Evolutionary conservation across 92 coral and sea anemone genomes (phyloP), one percentile per base, ranked within the genome.

Genomic region (Plumapathes pennacea): DNA sequence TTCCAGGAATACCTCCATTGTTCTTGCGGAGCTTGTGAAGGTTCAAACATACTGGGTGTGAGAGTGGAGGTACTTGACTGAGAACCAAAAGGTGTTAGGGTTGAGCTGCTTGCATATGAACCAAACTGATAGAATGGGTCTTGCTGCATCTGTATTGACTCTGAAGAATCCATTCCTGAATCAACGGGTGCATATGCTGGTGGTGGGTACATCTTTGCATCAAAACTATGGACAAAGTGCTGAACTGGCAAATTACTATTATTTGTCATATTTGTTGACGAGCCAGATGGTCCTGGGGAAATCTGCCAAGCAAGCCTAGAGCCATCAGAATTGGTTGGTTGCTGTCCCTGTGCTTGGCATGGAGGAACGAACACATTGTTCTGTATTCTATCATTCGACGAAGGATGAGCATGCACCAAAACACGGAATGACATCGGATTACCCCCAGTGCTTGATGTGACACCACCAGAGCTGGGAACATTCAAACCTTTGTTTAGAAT

Each of bases 351-450:
- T n/a, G n/a, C n/a, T n/a, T n/a, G n/a, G n/a, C n/a, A n/a, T n/a
- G n/a, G n/a, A n/a, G n/a, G n/a, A n/a, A n/a, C n/a, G n/a, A n/a
- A n/a, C n/a, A n/a, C n/a, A n/a, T n/a, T n/a, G n/a, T n/a, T n/a
- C n/a, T n/a, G n/a, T n/a, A n/a, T n/a, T n/a, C n/a, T n/a, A n/a
- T n/a, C n/a, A n/a, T n/a, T 64, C 6, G 62, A 8, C 28, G 83
- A 53, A 48, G 77, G 37, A 27, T 88, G 82, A 12, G 95, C 68
- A 38, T 87, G 86, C 12, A 88, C 90, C 41, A 75, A 82, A 8
- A 88, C 88, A 46, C 83, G 88, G 52, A 88, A 88, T 5, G 96
- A 88, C 96, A 88, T 88, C 5, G 86, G 74, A 51, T 74, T 88
- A 20, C 83, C 70, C 5, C 72, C 74, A 46, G 10, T 62, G 44